Percentiles rank a stretch among this genome's conserved stretches.
Evolutionary conservation across 1,140 invertebrate genomes (phyloP).

Genomic region (Achatina immaculata): DNA sequence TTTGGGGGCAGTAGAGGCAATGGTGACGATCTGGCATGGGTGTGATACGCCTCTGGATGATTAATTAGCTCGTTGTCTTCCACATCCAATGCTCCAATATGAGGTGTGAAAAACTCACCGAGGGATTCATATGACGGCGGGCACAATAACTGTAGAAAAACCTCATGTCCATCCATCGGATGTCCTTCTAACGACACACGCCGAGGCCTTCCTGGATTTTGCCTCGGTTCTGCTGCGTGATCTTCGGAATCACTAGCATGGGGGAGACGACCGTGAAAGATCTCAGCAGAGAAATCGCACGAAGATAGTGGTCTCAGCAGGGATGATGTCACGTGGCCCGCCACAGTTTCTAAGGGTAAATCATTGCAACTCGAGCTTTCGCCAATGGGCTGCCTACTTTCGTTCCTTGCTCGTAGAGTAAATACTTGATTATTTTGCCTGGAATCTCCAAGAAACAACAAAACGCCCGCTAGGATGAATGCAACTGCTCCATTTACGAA

Average conservation of each 20-base stretch:
- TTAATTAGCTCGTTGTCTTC: background rate
- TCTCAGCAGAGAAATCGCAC: too few relatives aligned
- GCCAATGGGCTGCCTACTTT: background rate
- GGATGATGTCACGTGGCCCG: background rate
- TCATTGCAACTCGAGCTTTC: background rate
- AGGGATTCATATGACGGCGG: conserved; percentile 1
- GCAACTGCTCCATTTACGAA: background rate
- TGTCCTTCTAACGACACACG: background rate
- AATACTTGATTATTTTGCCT: background rate
- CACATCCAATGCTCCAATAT: background rate
- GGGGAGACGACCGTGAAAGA: too few relatives aligned
- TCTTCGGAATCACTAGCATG: too few relatives aligned
- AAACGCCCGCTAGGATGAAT: background rate
- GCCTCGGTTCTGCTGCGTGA: too few relatives aligned
- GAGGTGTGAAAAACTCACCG: background rate
- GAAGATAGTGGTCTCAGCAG: too few relatives aligned
- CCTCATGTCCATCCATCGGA: background rate
- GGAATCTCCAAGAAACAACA: background rate
- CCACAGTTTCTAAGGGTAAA: background rate
- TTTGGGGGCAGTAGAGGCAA: background rate
- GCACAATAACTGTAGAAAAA: background rate
- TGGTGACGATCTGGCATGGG: background rate
- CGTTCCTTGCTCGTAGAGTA: background rate
- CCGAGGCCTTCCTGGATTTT: too few relatives aligned
- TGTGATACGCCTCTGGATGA: background rate